Conservation (phyloP, 2,888 invertebrate species). For the Dromius quadrimaculatus region DNA sequence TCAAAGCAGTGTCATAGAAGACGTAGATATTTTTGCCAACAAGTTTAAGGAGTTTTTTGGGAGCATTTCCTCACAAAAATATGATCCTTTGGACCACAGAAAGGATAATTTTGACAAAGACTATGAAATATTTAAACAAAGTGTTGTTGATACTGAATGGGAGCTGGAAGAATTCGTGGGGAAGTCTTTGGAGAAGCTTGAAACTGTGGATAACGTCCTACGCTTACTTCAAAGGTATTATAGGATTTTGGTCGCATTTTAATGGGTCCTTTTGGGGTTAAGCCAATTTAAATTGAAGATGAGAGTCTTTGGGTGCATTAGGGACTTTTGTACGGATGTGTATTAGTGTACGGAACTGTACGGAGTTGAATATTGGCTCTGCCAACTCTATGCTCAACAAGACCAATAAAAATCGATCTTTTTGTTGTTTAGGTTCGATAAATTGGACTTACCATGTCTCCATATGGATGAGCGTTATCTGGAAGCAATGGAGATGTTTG, state of each 20-base stretch:
- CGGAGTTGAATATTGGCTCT: too few species aligned
- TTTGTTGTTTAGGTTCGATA: conserved; percentile 76
- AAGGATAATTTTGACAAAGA: conserved; percentile 81
- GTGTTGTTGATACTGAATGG: conserved; percentile 77
- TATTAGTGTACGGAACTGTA: too few species aligned
- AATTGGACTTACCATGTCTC: conserved; percentile 77
- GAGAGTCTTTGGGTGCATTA: too few species aligned
- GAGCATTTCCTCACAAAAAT: conserved; percentile 77
- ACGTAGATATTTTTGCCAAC: conserved; percentile 78
- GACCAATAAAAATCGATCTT: too few species aligned
- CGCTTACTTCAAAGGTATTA: conserved; percentile 61
- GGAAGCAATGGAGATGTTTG: conserved; percentile 76
- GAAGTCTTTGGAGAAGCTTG: conserved; percentile 64
- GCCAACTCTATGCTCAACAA: too few species aligned
- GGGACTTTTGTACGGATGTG: too few species aligned
- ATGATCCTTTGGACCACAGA: conserved; percentile 85
- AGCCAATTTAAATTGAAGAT: background rate
- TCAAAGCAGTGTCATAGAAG: conserved; percentile 82
- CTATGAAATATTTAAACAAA: conserved; percentile 78
- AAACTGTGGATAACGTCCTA: conserved; percentile 64
- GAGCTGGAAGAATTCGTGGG: conserved; percentile 81
- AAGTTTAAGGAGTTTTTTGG: conserved; percentile 77
- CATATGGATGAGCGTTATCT: conserved; percentile 81
- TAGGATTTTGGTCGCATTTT: too few species aligned
- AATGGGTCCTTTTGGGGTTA: background rate